phyloP scores from a whole-genome alignment of 2,888 invertebrate genomes.

The Synanthedon myopaeformis region DNA sequence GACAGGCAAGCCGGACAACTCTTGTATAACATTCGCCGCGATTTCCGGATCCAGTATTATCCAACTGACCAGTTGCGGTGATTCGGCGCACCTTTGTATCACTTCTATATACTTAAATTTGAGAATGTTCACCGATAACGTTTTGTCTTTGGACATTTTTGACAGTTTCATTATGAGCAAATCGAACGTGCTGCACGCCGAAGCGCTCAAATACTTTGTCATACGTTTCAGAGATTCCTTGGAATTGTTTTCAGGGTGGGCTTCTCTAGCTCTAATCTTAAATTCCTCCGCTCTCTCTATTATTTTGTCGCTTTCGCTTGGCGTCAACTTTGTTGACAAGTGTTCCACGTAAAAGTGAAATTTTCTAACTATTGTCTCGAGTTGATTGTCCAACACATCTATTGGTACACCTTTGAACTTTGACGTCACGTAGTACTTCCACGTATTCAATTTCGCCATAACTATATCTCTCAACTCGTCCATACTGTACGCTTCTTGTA shows the following conservation, averaged over 20 bases:
- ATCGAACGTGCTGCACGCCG: slow-evolving; percentile 46
- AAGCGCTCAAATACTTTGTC: slow-evolving; percentile 33
- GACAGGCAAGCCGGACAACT: slow-evolving; percentile 39
- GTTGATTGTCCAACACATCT: slow-evolving; percentile 43
- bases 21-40: slow-evolving; percentile 44
- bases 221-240: slow-evolving; percentile 44
- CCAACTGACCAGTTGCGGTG: slow-evolving; percentile 41
- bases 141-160: slow-evolving; percentile 42
- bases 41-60: slow-evolving; percentile 41
- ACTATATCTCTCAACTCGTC: slow-evolving; percentile 42
- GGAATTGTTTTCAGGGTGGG: slow-evolving; percentile 26
- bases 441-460: slow-evolving; percentile 38
- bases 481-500: slow-evolving; percentile 51
- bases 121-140: slow-evolving; percentile 36
- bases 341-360: slow-evolving; percentile 52
- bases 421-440: slow-evolving; percentile 44
- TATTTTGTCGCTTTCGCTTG: slow-evolving; percentile 33
- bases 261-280: slow-evolving; percentile 23
- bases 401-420: slow-evolving; percentile 49
- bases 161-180: slow-evolving; percentile 48
- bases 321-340: slow-evolving; percentile 34
- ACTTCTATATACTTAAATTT: slow-evolving; percentile 55
- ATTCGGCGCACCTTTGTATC: slow-evolving; percentile 42
- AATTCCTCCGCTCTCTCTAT: slow-evolving; percentile 43
- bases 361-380: slow-evolving; percentile 46